Conservation (phyloP, 2,888 invertebrate genomes). For the Monochamus alternatus region DNA sequence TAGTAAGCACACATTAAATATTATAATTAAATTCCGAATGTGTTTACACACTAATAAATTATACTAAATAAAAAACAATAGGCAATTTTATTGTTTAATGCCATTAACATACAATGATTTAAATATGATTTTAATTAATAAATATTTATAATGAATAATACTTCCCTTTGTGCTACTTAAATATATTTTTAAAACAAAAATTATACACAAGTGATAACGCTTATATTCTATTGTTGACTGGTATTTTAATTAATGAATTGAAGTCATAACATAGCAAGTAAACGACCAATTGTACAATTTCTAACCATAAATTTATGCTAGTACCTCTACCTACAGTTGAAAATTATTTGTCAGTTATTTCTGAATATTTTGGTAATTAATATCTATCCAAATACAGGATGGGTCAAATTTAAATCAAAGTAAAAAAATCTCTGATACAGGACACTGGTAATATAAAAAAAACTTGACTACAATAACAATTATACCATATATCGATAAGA, state of each 20-base stretch:
- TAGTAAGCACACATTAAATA: conserved; percentile 39
- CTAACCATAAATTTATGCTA: no score
- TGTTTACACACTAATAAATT: conserved; percentile 53
- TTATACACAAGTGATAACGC: background rate
- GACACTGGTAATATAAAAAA: no score
- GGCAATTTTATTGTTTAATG: conserved; percentile 49
- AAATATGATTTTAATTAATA: conserved; percentile 49
- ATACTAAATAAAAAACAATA: conserved; percentile 52
- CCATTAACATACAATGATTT: conserved; percentile 53
- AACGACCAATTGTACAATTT: background rate
- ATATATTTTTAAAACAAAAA: conserved; percentile 13
- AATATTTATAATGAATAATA: conserved; percentile 49
- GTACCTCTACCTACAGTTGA: no score
- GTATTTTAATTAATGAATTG: background rate
- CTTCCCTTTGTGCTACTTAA: conserved; percentile 45
- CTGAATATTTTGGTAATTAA: no score
- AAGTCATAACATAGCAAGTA: background rate
- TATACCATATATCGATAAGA: no score
- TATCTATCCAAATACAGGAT: no score
- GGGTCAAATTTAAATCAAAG: no score
- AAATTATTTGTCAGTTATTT: no score
- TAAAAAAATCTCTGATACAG: no score
- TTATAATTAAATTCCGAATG: conserved; percentile 48
- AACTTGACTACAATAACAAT: no score
- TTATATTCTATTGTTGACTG: conserved; percentile 6